These are phyloP conservation scores for Phalloptychus januarius DNA, from an alignment of 2,797 vertebrate genomes.

Conservation along the genomic window DNA sequence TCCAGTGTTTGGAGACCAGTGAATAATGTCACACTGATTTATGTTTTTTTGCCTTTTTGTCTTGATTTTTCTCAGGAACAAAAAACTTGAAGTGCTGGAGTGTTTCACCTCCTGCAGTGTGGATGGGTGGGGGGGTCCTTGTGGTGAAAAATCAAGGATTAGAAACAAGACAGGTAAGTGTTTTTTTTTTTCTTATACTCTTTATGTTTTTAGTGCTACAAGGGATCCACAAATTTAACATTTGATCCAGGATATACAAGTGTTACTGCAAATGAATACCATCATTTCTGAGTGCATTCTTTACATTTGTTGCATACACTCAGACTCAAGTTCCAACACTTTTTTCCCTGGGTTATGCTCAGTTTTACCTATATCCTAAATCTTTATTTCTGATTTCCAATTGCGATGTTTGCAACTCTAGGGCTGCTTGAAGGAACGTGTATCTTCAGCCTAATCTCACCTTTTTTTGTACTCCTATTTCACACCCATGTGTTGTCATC, in stretches of 20 bases:
- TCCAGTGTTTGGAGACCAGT: constrained; percentile 42
- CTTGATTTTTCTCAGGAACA: constrained; percentile 47
- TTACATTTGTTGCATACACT: background rate
- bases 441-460: background rate
- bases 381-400: background rate
- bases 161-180: constrained; percentile 68
- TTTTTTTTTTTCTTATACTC: constrained; percentile 1
- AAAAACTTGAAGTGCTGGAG: constrained; percentile 61
- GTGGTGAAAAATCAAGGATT: constrained; percentile 65
- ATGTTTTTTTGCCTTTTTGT: constrained; percentile 47
- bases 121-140: constrained; percentile 74
- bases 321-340: background rate
- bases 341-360: background rate
- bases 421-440: background rate
- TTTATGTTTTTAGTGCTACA: background rate
- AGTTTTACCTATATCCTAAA: background rate
- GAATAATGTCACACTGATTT: constrained; percentile 29
- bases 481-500: background rate
- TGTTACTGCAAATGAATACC: background rate
- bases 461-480: background rate
- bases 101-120: constrained; percentile 69
- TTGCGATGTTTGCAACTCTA: background rate
- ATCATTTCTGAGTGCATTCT: no score
- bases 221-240: background rate
- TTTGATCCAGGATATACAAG: background rate